phyloP scores from a whole-genome alignment of 2,888 invertebrate genomes.

The Habrosyne pyritoides region DNA sequence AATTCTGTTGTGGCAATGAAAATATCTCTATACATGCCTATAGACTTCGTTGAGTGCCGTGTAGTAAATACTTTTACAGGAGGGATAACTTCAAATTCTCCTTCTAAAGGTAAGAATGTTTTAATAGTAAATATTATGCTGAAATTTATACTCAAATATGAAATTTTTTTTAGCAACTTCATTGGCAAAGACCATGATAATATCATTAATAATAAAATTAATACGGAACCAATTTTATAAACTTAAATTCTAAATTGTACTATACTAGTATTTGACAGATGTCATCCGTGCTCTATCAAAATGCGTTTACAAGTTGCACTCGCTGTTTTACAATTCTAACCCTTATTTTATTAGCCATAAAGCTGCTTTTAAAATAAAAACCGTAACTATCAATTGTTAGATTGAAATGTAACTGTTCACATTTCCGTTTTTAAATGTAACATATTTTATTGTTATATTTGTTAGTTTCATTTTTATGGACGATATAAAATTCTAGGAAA shows the following conservation, averaged over 20 bases:
- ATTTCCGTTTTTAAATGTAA: constrained; percentile 28
- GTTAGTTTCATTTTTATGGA: constrained; percentile 3
- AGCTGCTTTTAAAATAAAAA: constrained; percentile 10
- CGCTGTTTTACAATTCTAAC: not conserved
- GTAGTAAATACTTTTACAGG: no score
- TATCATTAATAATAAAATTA: not conserved
- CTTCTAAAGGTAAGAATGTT: no score
- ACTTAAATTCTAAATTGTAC: not conserved
- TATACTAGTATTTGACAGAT: constrained; percentile 21
- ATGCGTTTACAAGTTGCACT: constrained; percentile 19
- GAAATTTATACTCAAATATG: no score
- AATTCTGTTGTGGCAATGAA: no score
- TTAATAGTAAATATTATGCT: no score
- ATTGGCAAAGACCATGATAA: no score
- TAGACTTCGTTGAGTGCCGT: no score
- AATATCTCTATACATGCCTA: no score
- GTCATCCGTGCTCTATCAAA: constrained; percentile 30
- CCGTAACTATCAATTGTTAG: not conserved
- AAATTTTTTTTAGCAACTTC: no score
- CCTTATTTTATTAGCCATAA: constrained; percentile 4
- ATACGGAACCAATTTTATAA: constrained; percentile 5
- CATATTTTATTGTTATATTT: constrained; percentile 9
- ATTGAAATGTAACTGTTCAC: constrained; percentile 20
- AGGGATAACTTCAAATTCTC: no score
- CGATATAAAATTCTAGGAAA: not conserved